Base-by-base conservation (phyloP, 2,797 vertebrate species). In the Aeoliscus strigatus region DNA sequence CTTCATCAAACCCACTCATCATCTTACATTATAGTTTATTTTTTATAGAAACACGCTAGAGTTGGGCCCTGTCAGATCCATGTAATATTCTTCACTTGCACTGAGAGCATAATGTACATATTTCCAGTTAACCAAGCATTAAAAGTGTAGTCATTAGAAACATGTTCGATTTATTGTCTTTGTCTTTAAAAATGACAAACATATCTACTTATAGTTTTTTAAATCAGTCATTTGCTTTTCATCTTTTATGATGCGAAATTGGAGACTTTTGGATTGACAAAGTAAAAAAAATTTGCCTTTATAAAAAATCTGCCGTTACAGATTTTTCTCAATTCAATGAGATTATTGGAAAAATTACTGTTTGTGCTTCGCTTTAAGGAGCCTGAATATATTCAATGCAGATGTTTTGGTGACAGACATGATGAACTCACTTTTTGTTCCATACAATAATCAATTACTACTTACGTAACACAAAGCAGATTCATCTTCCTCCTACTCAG, bases 61-160 rank as follows among this genome's bases (percentile, higher is more conserved):
- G 48, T 70, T 59, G 51, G 50, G 53, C 60, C 54, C 70, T 56
- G 40, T 60, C 58, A 54, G 61, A 57, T 41, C 67, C 67, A 58
- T 61, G 51, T 62, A 34, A 64, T 70, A 66, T 78, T 83, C 70
- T 74, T 73, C 69, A 77, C 50, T 73, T 87, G 82, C 80, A 87
- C 82, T 85, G 83, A 87, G 75, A 59, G 66, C 70, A 73, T 66
- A 67, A 41, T 84, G 80, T 85, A 83, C 54, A 70, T 73, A 58
- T 82, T 80, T 73, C 60, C 63, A 81, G 64, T 81, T 79, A 83
- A 69, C 67, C 66, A 61, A 75, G 72, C 62, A 85, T 75, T 85
- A 84, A 81, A 84, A 60, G 32, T 75, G 59, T 84, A 82, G 63
- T 48, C 52, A 29, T 61, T 66, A 66, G 62, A 71, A 66, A 43